Percentiles rank a stretch among this genome's conserved stretches.
Conservation (phyloP, 2,113 vertebrate species). For the Syngnathus floridae region DNA sequence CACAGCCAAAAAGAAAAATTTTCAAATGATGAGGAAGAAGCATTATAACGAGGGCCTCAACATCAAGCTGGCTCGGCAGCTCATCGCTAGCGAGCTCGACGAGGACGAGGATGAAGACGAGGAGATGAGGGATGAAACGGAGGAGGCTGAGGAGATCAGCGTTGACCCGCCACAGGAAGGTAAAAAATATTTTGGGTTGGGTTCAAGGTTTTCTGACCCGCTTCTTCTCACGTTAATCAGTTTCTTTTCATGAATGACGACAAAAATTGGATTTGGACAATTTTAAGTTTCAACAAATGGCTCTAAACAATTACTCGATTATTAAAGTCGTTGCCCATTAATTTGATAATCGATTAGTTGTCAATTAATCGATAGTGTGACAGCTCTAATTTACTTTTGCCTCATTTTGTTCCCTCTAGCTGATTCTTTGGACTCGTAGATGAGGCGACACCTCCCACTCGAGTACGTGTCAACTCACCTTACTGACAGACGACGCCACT, state of each 20-base stretch:
- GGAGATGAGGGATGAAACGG: constrained; percentile 81
- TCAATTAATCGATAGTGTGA: too few relatives aligned
- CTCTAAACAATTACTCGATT: too few relatives aligned
- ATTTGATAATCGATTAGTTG: too few relatives aligned
- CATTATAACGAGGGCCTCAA: constrained; percentile 96
- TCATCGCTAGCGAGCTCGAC: constrained; percentile 85
- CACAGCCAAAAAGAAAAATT: constrained; percentile 85
- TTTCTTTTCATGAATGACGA: too few relatives aligned
- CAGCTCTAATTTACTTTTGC: constrained; percentile 2
- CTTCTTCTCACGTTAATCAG: not conserved
- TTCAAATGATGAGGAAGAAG: constrained; percentile 97
- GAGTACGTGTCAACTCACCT: constrained; percentile 26
- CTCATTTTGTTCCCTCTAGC: constrained; percentile 31
- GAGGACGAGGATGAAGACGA: constrained; percentile 65
- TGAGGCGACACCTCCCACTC: constrained; percentile 7
- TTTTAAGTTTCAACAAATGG: too few relatives aligned
- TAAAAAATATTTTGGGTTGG: constrained; percentile 24
- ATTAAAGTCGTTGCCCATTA: too few relatives aligned
- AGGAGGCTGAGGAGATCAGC: constrained; percentile 74
- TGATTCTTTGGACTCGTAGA: constrained; percentile 69
- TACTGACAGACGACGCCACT: constrained; percentile 33
- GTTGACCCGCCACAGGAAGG: constrained; percentile 74
- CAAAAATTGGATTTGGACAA: too few relatives aligned
- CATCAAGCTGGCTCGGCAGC: constrained; percentile 90
- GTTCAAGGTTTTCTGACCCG: not conserved